A percentile compares a stretch with the other conserved stretches of the same genome.
Evolutionary conservation across 2,113 vertebrate species (phyloP).

Genomic region (Collichthys lucidus): DNA sequence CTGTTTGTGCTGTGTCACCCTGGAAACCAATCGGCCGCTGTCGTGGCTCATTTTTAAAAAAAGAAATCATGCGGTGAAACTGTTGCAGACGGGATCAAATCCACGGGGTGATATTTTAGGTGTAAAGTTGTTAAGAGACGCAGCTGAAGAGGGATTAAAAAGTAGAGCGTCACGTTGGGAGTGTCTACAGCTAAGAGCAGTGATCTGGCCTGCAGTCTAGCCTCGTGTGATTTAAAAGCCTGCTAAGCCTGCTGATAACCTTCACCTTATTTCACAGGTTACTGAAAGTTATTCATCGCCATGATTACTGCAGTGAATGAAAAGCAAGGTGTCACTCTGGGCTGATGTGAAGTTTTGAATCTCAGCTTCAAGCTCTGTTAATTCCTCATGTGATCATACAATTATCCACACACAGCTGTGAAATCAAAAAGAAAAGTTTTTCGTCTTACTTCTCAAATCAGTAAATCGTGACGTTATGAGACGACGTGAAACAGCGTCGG

Average conservation of each 20-base stretch:
- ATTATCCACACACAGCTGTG: neutral
- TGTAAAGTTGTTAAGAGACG: slow-evolving; percentile 10
- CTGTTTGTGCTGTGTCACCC: neutral
- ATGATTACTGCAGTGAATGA: neutral
- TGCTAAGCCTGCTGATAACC: slow-evolving; percentile 45
- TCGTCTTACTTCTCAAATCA: neutral
- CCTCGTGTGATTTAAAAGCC: slow-evolving; percentile 48
- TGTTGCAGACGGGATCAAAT: neutral
- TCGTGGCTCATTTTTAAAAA: neutral
- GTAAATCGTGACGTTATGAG: neutral
- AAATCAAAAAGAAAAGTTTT: neutral
- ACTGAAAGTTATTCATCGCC: neutral
- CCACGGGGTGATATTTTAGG: slow-evolving; percentile 5
- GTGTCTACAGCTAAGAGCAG: slow-evolving; percentile 32
- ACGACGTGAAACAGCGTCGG: neutral
- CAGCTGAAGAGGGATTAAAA: slow-evolving; percentile 63
- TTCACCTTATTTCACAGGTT: slow-evolving; percentile 13
- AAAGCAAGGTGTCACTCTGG: no score
- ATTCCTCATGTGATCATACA: neutral
- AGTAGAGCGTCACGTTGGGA: slow-evolving; percentile 44
- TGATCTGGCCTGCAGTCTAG: slow-evolving; percentile 37
- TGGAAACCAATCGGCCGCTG: neutral
- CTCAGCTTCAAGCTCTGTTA: neutral
- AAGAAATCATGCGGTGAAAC: neutral
- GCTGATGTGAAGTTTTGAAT: no score